Evolutionary conservation across 2,113 vertebrate genomes (phyloP), one percentile per base, ranked within the genome.

Genomic region (Nyctibius bracteatus): DNA sequence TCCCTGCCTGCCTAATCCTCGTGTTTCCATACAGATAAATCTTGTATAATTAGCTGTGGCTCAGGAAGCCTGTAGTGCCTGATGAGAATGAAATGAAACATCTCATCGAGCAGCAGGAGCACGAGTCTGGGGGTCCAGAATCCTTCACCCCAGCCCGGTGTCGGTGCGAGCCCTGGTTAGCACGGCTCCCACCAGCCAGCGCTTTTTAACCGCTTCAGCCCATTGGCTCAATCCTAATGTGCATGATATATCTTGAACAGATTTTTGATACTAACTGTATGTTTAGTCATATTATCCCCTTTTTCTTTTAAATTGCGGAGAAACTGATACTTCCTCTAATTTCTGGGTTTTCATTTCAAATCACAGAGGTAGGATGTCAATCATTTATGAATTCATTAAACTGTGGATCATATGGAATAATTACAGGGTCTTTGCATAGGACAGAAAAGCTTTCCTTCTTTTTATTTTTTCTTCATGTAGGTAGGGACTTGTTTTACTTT

Each of bases 1-100:
- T 94, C 92, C 81, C 85, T 95, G 92, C 73, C 86, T 87, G 93
- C 87, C 94, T 98, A 98, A 98, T 98, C 97, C 97, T 93, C 39
- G 4, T 97, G 96, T 97, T 97, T 98, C 92, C 16, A 37, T 67
- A 49, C 28, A 97, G 97, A 98, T 98, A 98, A 98, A 98, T 98
- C 97, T 96, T 94, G 82, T 49, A 94, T 97, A 98, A 98, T 98
- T 97, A 98, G 96, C 90, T 94, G 75, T 77, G 93, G 97, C 96
- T 95, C 20, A 30, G 89, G 95, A 88, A 98, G 97, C 96, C 35
- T 49, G 44, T 59, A 21, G 78, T 92, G 96, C 96, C 97, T 97
- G 94, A 68, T 2, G 37, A 94, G 94, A 74, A 85, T 83, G 93
- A 84, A 97, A 86, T 92, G 82, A 92, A 91, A 57, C 62, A 47